A percentile compares a stretch with the other conserved stretches of the same genome.
phyloP scores from a whole-genome alignment of 1,140 invertebrate species.

The Colletes gigas region DNA sequence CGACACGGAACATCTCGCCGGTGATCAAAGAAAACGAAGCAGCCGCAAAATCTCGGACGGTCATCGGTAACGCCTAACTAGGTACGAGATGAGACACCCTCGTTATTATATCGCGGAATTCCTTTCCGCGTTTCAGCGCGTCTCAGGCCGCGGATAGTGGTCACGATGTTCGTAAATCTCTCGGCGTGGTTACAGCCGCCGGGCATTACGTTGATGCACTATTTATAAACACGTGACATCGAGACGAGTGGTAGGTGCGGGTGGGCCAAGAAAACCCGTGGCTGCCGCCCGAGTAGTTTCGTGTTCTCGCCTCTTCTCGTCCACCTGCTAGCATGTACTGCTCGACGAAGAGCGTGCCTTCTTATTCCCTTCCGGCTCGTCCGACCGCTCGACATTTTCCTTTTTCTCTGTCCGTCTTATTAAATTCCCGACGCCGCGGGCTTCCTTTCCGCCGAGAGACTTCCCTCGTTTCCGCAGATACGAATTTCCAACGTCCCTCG shows the following conservation, averaged over 20 bases:
- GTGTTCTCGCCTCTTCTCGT: constrained; percentile 61
- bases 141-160: constrained; percentile 51
- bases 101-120: constrained; percentile 70
- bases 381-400: not conserved
- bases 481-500: not conserved
- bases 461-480: constrained; percentile 4
- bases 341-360: not conserved
- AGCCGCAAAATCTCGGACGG: constrained; percentile 37
- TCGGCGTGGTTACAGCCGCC: constrained; percentile 71
- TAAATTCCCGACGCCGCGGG: constrained; percentile 32
- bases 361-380: constrained; percentile 17
- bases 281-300: constrained; percentile 49
- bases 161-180: constrained; percentile 75
- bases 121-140: constrained; percentile 74
- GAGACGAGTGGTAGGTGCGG: constrained; percentile 74
- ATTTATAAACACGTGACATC: constrained; percentile 80
- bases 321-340: constrained; percentile 63
- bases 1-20: not conserved
- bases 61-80: constrained; percentile 59
- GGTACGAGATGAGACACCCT: constrained; percentile 57
- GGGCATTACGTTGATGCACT: constrained; percentile 78
- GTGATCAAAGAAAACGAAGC: constrained; percentile 26
- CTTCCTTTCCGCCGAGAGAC: not conserved
- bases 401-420: constrained; percentile 34
- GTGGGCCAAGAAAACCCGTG: constrained; percentile 72